Evolutionary conservation across 2,113 vertebrate genomes (phyloP).

Genomic region (Campylomormyrus tamandua): DNA sequence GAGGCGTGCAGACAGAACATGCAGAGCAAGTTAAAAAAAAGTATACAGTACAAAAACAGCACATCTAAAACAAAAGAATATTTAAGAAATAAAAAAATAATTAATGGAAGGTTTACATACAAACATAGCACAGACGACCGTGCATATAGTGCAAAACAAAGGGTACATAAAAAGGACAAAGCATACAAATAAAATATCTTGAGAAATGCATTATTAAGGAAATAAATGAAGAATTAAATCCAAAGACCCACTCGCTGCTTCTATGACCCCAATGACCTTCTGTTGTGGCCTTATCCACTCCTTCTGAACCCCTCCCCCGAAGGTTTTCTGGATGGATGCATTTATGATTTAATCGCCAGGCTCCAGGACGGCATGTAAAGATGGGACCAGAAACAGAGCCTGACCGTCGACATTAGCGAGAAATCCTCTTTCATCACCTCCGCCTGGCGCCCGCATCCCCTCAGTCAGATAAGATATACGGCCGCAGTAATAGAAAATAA

Average conservation of each 20-base stretch:
- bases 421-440: neutral
- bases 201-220: neutral
- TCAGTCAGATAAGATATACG: neutral
- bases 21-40: neutral
- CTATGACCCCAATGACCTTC: neutral
- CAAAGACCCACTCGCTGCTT: neutral
- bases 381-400: neutral
- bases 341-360: neutral
- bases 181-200: neutral
- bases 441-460: neutral
- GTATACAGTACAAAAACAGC: neutral
- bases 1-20: neutral
- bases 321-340: neutral
- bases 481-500: neutral
- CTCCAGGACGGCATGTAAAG: neutral
- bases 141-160: neutral
- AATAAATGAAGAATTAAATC: neutral
- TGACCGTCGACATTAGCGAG: neutral
- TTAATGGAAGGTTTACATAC: neutral
- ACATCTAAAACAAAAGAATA: neutral
- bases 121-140: neutral
- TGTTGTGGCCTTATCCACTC: neutral
- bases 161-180: neutral
- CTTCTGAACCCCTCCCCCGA: neutral
- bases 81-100: neutral